Conservation (phyloP, 2,113 vertebrate genomes). For the Meriones unguiculatus region DNA sequence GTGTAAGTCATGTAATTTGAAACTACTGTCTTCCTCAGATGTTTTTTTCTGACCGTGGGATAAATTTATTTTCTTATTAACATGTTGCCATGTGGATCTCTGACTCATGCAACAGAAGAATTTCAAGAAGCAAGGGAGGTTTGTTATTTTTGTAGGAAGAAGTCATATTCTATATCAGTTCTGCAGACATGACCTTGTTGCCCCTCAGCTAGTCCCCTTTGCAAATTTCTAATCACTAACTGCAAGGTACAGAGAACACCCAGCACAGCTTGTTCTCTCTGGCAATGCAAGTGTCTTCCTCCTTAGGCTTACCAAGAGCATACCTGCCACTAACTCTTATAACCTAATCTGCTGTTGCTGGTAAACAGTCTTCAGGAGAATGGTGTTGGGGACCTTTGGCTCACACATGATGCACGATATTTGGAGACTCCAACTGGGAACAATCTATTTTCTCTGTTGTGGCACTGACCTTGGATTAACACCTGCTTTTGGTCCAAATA, state of each 20-base stretch:
- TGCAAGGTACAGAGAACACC: slow-evolving; percentile 1
- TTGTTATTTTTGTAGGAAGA: slow-evolving; percentile 49
- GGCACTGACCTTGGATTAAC: slow-evolving; percentile 67
- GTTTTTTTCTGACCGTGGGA: neutral
- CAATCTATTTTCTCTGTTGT: slow-evolving; percentile 60
- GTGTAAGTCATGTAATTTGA: neutral
- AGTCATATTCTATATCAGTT: slow-evolving; percentile 6
- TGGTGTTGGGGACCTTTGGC: neutral
- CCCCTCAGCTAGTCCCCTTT: neutral
- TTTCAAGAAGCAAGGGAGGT: slow-evolving; percentile 46
- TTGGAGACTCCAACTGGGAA: slow-evolving; percentile 18
- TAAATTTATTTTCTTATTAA: slow-evolving; percentile 28
- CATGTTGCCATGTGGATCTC: neutral
- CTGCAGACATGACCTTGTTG: neutral
- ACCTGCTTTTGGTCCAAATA: slow-evolving; percentile 65
- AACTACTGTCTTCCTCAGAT: neutral
- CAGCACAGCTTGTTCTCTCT: slow-evolving; percentile 52
- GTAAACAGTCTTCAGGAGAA: slow-evolving; percentile 56
- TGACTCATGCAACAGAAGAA: slow-evolving; percentile 49
- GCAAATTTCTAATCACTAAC: slow-evolving; percentile 54
- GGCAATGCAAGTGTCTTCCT: slow-evolving; percentile 41
- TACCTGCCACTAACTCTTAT: slow-evolving; percentile 11
- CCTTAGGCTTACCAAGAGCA: neutral
- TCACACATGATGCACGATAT: neutral
- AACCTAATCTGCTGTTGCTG: slow-evolving; percentile 48